Evolutionary conservation across 2,797 vertebrate species (phyloP), one percentile per base, ranked within the genome.

Genomic region (Hydrocynus forskahlii): DNA sequence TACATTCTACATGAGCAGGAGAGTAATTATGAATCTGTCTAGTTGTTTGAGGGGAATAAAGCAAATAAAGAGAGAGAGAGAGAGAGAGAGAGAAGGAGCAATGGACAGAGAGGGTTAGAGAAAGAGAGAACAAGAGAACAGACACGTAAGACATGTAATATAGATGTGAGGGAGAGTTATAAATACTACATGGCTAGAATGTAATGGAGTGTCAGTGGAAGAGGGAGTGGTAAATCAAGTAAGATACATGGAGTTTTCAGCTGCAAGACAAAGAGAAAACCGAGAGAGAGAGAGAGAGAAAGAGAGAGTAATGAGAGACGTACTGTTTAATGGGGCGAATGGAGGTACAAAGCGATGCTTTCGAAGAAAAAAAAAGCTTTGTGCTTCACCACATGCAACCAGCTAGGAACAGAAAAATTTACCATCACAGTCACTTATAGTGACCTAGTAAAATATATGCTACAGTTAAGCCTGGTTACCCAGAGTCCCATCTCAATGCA

Each of bases 1-100:
- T 81, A 38, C 83, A 88, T 85, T 80, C 77, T 79, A 79, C 71
- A 81, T 85, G 69, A 83, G 75, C 80, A 57, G 64, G 35, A 75
- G 64, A 76, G 29, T 62, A 62, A 83, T 83, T 78, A 76, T 40
- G 35, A 60, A 48, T 43, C 6, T n/a, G 60, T 57, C 70, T 25
- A 38, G 16, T 54, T 75, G 70, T 78, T 73, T 19, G 52, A 48
- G 8, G n/a, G 4, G 55, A 75, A 84, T 69, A 80, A 68, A 25
- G 54, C 16, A 79, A 1, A 54, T 10, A 38, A 48, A 45, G 12
- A 74, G 16, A 25, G 5, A 13, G 54, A 17, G 55, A 23, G 19
- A 71, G 43, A 21, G 21, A 13, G 21, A 59, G 50, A 64, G 45
- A 83, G 59, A 25, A 16, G 7, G 35, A 23, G 16, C 21, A 38